phyloP scores from a whole-genome alignment of 92 coral and sea anemone genomes.

The Umimayanthus kanabou region DNA sequence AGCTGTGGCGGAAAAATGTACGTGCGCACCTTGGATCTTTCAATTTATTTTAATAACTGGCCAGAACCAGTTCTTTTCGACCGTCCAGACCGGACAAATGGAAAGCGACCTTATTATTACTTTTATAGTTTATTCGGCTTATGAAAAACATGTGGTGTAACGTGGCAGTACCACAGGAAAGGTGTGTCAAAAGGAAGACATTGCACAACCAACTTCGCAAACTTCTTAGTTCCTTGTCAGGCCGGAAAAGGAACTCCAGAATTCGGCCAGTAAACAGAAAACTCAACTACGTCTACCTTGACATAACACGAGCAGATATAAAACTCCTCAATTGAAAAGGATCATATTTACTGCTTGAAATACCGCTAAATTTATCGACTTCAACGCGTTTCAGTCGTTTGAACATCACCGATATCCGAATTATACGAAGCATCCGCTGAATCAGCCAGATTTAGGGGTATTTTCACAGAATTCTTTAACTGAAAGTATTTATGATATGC shows the following conservation, averaged over 20 bases:
- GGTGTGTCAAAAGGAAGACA: neutral
- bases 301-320: neutral
- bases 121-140: too few relatives aligned
- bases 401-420: neutral
- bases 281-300: neutral
- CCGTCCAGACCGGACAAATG: too few relatives aligned
- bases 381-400: neutral
- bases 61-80: too few relatives aligned
- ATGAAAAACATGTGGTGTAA: neutral
- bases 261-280: neutral
- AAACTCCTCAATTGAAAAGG: neutral
- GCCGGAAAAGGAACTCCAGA: neutral
- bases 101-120: too few relatives aligned
- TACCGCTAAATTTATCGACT: too few relatives aligned
- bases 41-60: too few relatives aligned
- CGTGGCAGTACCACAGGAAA: neutral
- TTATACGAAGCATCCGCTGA: neutral
- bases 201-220: neutral
- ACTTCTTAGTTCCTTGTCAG: neutral
- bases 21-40: too few relatives aligned
- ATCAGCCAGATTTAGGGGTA: neutral
- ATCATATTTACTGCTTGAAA: too few relatives aligned
- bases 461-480: neutral
- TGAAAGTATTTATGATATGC: too few relatives aligned
- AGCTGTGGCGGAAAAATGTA: too few relatives aligned